Base-by-base conservation (phyloP, 2,888 invertebrate species). In the Kryphioiulus occultus region DNA sequence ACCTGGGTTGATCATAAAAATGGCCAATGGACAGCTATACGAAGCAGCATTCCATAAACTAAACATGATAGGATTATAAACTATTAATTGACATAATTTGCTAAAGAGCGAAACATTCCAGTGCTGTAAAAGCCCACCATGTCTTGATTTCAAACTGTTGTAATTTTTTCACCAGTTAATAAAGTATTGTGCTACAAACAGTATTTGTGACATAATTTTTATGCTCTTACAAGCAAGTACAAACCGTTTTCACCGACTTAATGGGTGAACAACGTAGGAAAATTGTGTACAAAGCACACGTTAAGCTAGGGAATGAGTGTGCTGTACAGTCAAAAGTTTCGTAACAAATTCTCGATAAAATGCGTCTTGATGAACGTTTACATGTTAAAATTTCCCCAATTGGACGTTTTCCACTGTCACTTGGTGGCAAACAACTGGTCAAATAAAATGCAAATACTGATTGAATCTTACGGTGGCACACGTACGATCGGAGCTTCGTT, bases 391-490 rank as follows among this genome's bases (percentile, higher is more conserved):
- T 1, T 59, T n/a, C 53, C 53, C 19, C 10, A n/a, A 17, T n/a
- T 59, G 53, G n/a, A n/a, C n/a, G n/a, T 59, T 59, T 2, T n/a
- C 7, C 53, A n/a, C 19, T 59, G 17, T 7, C 7, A 59, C 53
- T 7, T n/a, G n/a, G n/a, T n/a, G 17, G 7, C 3, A 19, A n/a
- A 0, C 53, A n/a, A n/a, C 53, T n/a, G 2, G 53, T 59, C 53
- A 59, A 59, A 59, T 59, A 59, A 59, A 59, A 59, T 59, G 4
- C n/a, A n/a, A 59, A 59, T 59, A n/a, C 53, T 59, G 53, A 59
- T 59, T n/a, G 53, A 59, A 59, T 47, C n/a, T 19, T 59, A n/a
- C n/a, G n/a, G n/a, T 59, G 53, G 53, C 53, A 59, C 53, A 59
- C 53, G n/a, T 59, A 59, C n/a, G 53, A 7, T 5, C 3, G 5